A percentile compares a stretch with the other conserved stretches of the same genome.
Conservation (phyloP, 2,113 vertebrate species). For the Stercorarius parasiticus region DNA sequence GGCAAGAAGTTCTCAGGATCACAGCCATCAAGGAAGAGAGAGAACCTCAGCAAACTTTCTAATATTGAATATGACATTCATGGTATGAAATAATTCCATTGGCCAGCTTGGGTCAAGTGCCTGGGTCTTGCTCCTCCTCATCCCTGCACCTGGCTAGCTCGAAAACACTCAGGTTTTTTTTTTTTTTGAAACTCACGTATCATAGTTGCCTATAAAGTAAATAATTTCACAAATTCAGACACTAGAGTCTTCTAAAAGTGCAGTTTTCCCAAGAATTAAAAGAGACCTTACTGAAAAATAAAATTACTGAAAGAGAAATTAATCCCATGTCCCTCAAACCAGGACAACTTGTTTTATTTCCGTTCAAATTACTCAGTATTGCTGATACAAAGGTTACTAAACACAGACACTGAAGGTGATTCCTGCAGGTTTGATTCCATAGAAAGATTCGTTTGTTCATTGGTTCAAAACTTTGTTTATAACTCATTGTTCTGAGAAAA, state of each 20-base stretch:
- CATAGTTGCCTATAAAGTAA: not conserved
- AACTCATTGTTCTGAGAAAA: not conserved
- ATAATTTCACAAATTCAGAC: not conserved
- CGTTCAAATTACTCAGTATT: not conserved
- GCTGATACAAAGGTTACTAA: not conserved
- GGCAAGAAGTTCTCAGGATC: not conserved
- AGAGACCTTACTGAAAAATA: not conserved
- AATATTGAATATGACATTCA: not conserved
- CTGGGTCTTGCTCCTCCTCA: not conserved
- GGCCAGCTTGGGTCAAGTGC: not conserved
- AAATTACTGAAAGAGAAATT: not conserved
- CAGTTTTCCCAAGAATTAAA: not conserved
- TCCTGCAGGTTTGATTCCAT: not conserved
- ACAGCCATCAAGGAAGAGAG: not conserved
- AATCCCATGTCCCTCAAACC: not conserved
- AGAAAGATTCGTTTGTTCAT: not conserved
- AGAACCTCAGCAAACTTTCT: not conserved
- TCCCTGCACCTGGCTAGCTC: not conserved
- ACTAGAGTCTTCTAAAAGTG: not conserved
- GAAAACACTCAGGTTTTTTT: not conserved
- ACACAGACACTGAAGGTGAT: not conserved
- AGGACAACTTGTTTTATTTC: not conserved
- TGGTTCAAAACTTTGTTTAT: not conserved
- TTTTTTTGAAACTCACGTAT: not conserved
- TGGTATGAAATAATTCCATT: not conserved